Conservation (phyloP, 2,888 invertebrate species). For the Ornithoptera priamus region DNA sequence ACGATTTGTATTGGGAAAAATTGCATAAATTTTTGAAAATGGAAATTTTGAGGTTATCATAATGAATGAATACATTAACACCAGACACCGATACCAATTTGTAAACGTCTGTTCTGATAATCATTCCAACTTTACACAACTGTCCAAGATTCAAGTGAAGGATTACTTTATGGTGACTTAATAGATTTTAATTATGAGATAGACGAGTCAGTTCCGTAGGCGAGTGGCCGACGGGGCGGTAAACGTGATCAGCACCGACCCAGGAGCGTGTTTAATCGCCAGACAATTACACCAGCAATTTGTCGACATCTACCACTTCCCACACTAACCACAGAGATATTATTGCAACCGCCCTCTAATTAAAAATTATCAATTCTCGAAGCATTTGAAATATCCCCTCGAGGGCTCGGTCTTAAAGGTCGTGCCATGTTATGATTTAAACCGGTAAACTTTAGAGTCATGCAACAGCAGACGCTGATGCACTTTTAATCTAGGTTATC, state of each 20-base stretch:
- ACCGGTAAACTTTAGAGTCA: constrained; percentile 1
- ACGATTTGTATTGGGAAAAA: too few relatives aligned
- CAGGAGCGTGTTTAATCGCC: constrained; percentile 47
- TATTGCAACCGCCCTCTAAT: constrained; percentile 13
- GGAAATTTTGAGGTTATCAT: too few relatives aligned
- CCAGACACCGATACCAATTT: too few relatives aligned
- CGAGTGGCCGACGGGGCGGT: background rate
- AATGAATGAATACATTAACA: too few relatives aligned
- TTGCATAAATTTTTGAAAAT: too few relatives aligned
- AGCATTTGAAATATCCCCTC: constrained; percentile 22
- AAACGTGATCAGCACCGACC: constrained; percentile 32
- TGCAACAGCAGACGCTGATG: background rate
- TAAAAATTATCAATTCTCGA: constrained; percentile 11
- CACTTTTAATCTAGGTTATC: too few relatives aligned
- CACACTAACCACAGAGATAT: constrained; percentile 34
- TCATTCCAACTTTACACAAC: too few relatives aligned
- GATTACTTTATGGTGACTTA: background rate
- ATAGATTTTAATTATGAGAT: background rate
- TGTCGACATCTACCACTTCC: constrained; percentile 44
- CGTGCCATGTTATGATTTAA: constrained; percentile 10
- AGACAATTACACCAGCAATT: constrained; percentile 55
- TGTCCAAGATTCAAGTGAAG: background rate
- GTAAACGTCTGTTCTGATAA: too few relatives aligned
- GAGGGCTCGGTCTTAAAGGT: constrained; percentile 7
- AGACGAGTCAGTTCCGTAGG: background rate